A percentile compares a stretch with the other conserved stretches of the same genome.
Evolutionary conservation across 2,888 invertebrate species (phyloP).

Genomic region (Drosophila kuntzei): DNA sequence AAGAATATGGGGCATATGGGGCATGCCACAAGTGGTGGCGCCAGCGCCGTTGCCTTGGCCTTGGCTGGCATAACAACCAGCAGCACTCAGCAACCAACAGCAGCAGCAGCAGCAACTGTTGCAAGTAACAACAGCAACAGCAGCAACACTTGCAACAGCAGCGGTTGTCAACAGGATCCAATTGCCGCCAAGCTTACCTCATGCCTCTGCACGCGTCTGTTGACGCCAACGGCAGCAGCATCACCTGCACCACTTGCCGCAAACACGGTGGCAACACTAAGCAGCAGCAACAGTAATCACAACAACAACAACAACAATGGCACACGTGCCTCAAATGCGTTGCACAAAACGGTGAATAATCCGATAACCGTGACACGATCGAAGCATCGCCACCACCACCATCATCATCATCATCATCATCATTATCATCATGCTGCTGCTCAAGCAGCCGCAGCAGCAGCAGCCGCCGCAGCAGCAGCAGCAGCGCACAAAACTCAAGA

Average conservation of each 20-base stretch:
- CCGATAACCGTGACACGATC: conserved; percentile 77
- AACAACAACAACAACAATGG: conserved; percentile 4
- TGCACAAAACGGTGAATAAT: conserved; percentile 85
- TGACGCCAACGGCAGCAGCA: conserved; percentile 21
- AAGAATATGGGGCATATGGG: conserved; percentile 78
- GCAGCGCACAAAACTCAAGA: conserved; percentile 20
- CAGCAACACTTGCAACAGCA: conserved; percentile 36
- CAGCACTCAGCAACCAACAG: conserved; percentile 6
- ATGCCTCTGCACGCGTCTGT: conserved; percentile 84
- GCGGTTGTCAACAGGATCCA: conserved; percentile 83
- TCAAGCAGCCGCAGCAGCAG: conserved; percentile 38
- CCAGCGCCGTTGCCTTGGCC: conserved; percentile 16
- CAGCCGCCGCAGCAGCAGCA: conserved; percentile 1
- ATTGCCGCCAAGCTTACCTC: conserved; percentile 86
- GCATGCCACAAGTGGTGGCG: neutral
- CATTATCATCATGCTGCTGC: conserved; percentile 72
- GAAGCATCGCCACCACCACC: conserved; percentile 83
- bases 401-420: conserved; percentile 84
- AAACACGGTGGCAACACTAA: conserved; percentile 21
- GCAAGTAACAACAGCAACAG: neutral
- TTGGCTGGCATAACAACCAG: neutral
- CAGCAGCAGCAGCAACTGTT: conserved; percentile 23
- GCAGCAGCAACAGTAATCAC: conserved; percentile 9
- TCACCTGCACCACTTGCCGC: conserved; percentile 1
- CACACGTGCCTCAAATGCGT: conserved; percentile 10